Evolutionary conservation across 1,140 invertebrate species (phyloP), one percentile per base, ranked within the genome.

Genomic region (Orchestia grillus): DNA sequence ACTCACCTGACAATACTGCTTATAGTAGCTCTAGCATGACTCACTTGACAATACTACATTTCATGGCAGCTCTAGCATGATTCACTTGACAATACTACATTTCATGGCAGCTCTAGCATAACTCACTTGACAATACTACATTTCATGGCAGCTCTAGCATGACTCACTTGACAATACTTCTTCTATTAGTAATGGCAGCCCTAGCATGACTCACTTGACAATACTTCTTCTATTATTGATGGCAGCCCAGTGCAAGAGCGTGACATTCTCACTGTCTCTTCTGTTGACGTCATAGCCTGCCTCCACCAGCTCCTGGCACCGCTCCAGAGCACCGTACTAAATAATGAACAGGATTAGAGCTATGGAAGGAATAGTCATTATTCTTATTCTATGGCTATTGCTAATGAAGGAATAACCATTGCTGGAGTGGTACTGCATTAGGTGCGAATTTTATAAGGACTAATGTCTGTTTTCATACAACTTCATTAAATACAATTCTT

Each of bases 211-310:
- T 90, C 97, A 98, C 97, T 98, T 98, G 90, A 99, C 99, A 97
- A 99, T 99, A 97, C 99, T 99, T 95, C 98, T 98, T 43, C 99
- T 98, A 98, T 99, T 99, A 97, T 99, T 99, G 97, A 99, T 99
- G 41, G 99, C 98, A 42, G 99, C 99, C 99, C 99, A 99, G 97
- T 99, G 99, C 0, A 99, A 98, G n/a, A 99, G 97, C 3, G 99
- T 99, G 36, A 99, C 99, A n/a, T 98, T 99, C 97, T 99, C 99
- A 96, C 98, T 98, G 97, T 99, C 99, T 90, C 98, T 98, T 97
- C 99, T 98, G 97, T 99, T 99, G 0, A 99, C 99, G 97, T 99
- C 98, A 97, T 98, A 98, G 0, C 99, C 99, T 92, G 98, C 98
- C 97, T 99, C 99, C 0, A 99, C 98, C 6, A 99, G 97, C 97